Conservation (phyloP, 2,888 invertebrate species). For the Agonopterix alstromeriana region DNA sequence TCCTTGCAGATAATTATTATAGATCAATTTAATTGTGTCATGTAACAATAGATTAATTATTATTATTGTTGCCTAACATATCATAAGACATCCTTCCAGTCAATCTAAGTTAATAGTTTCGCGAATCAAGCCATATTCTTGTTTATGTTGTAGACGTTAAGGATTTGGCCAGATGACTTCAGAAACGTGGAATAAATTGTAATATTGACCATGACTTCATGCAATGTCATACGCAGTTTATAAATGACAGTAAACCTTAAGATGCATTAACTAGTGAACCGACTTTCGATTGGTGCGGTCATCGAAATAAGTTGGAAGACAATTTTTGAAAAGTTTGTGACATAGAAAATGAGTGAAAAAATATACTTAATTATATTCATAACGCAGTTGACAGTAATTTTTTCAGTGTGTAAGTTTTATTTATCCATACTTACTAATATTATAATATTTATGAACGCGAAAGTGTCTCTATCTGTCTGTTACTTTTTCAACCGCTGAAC, state of each 20-base stretch:
- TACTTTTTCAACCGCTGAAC: too few species aligned
- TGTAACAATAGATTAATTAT: too few species aligned
- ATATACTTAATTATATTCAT: slow-evolving; percentile 22
- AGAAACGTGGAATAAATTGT: not conserved
- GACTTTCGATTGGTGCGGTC: slow-evolving; percentile 26
- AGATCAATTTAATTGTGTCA: too few species aligned
- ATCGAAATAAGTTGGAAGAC: slow-evolving; percentile 1
- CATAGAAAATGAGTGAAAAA: slow-evolving; percentile 26
- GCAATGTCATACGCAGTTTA: slow-evolving; percentile 23
- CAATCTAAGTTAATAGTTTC: too few species aligned
- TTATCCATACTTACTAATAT: too few species aligned
- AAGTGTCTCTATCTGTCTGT: too few species aligned
- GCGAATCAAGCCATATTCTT: too few species aligned
- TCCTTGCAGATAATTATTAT: too few species aligned
- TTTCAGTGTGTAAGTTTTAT: slow-evolving; percentile 29
- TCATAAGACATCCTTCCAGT: too few species aligned
- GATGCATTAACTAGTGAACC: slow-evolving; percentile 20
- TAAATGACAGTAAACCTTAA: slow-evolving; percentile 22
- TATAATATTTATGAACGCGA: not conserved
- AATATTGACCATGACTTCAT: slow-evolving; percentile 20
- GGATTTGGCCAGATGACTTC: too few species aligned
- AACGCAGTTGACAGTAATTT: slow-evolving; percentile 23
- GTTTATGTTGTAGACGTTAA: too few species aligned
- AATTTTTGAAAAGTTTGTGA: slow-evolving; percentile 3
- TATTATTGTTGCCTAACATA: too few species aligned